These are phyloP conservation scores for Aethina tumida DNA, from an alignment of 1,140 invertebrate species.

Conservation along the genomic window DNA sequence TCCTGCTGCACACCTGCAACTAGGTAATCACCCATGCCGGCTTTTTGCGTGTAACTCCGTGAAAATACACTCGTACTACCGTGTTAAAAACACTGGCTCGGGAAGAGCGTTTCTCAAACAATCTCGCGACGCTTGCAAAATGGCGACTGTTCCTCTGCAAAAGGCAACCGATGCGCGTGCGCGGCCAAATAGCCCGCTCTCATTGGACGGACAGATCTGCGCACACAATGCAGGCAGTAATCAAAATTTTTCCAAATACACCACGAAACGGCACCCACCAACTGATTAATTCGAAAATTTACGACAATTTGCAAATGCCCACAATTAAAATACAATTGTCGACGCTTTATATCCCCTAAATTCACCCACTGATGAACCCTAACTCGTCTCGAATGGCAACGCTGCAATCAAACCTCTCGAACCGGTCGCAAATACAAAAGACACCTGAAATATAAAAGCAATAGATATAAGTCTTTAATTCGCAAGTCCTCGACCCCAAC, in stretches of 20 bases:
- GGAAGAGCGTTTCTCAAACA: slow-evolving; percentile 37
- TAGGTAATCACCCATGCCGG: slow-evolving; percentile 38
- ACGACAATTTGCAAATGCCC: slow-evolving; percentile 3
- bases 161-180: slow-evolving; percentile 22
- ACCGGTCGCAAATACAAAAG: no score
- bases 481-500: not conserved
- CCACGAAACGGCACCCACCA: no score
- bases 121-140: slow-evolving; percentile 33
- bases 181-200: slow-evolving; percentile 2
- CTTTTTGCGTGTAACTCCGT: slow-evolving; percentile 26
- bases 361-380: no score
- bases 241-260: slow-evolving; percentile 29
- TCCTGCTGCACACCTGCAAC: slow-evolving; percentile 54
- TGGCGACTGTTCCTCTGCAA: slow-evolving; percentile 27
- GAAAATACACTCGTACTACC: slow-evolving; percentile 30
- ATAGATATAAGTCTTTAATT: not conserved
- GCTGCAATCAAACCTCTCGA: no score
- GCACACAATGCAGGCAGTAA: slow-evolving; percentile 26
- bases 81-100: slow-evolving; percentile 33
- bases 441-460: not conserved
- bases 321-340: not conserved
- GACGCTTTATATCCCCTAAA: no score
- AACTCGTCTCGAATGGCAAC: no score
- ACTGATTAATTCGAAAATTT: slow-evolving; percentile 3
- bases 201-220: slow-evolving; percentile 24